Evolutionary conservation across 2,888 invertebrate genomes (phyloP).

Genomic region (Eupithecia dodoneata): DNA sequence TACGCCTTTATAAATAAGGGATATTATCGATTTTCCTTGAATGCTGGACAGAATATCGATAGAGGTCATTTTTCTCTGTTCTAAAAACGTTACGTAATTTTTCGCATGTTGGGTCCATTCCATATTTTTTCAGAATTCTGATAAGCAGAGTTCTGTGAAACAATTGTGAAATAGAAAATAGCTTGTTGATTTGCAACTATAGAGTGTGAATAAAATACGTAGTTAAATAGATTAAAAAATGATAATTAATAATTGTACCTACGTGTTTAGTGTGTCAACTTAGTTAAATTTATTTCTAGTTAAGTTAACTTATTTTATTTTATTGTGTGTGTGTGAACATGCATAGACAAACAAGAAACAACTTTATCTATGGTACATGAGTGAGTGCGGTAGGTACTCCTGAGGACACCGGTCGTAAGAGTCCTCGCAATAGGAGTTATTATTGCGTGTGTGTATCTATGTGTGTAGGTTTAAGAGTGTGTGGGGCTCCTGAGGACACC

Average conservation of each 20-base stretch:
- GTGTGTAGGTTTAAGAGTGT: too few relatives aligned
- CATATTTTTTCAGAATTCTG: neutral
- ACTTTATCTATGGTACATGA: too few relatives aligned
- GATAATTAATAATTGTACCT: too few relatives aligned
- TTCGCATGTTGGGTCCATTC: slow-evolving; percentile 3
- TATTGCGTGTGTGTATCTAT: too few relatives aligned
- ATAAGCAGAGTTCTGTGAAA: neutral
- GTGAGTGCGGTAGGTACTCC: neutral
- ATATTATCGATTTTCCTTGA: neutral
- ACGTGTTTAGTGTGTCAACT: too few relatives aligned
- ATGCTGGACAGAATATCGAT: slow-evolving; percentile 9
- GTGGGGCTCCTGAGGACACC: too few relatives aligned
- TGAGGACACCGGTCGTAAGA: too few relatives aligned
- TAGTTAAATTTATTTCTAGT: too few relatives aligned
- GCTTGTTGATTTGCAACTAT: neutral
- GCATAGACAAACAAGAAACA: too few relatives aligned
- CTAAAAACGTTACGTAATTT: slow-evolving; percentile 13
- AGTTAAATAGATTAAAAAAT: neutral
- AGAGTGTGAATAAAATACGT: neutral
- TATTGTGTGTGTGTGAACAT: too few relatives aligned
- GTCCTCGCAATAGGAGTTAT: too few relatives aligned
- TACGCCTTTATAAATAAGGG: neutral
- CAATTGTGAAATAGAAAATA: neutral
- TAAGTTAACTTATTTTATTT: too few relatives aligned
- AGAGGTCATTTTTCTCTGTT: slow-evolving; percentile 13